A percentile compares a stretch with the other conserved stretches of the same genome.
Conservation (phyloP, 2,888 invertebrate genomes). For the Plagiodera versicolora region DNA sequence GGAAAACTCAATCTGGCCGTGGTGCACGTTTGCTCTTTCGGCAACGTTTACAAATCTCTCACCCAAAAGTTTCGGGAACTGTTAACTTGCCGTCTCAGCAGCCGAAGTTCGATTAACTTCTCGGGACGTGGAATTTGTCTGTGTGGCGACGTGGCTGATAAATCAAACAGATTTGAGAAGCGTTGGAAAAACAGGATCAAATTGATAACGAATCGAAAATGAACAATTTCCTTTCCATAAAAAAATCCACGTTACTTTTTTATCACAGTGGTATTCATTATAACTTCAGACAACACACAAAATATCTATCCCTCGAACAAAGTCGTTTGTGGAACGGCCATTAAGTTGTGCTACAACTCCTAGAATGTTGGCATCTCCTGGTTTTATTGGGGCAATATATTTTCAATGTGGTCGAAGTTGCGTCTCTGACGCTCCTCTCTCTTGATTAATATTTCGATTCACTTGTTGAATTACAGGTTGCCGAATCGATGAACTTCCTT, state of each 20-base stretch:
- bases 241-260: no score
- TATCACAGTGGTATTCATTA: no score
- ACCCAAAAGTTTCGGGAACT: neutral
- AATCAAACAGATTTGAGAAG: neutral
- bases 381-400: conserved; percentile 35
- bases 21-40: neutral
- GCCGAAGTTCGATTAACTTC: neutral
- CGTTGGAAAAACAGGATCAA: no score
- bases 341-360: conserved; percentile 23
- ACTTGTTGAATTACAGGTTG: conserved; percentile 32
- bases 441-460: conserved; percentile 34
- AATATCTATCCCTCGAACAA: conserved; percentile 27
- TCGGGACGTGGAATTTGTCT: neutral
- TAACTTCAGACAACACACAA: no score
- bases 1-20: neutral
- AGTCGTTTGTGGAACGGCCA: conserved; percentile 27
- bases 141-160: neutral
- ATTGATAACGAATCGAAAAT: no score
- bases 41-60: neutral
- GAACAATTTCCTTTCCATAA: no score
- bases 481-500: conserved; percentile 26
- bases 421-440: conserved; percentile 31
- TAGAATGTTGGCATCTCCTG: conserved; percentile 31
- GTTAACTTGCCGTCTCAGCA: neutral
- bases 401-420: conserved; percentile 30